A percentile compares a stretch with the other conserved stretches of the same genome.
These are phyloP conservation scores for Molossus molossus DNA, from an alignment of 2,797 vertebrate species.

Conservation along the genomic window DNA sequence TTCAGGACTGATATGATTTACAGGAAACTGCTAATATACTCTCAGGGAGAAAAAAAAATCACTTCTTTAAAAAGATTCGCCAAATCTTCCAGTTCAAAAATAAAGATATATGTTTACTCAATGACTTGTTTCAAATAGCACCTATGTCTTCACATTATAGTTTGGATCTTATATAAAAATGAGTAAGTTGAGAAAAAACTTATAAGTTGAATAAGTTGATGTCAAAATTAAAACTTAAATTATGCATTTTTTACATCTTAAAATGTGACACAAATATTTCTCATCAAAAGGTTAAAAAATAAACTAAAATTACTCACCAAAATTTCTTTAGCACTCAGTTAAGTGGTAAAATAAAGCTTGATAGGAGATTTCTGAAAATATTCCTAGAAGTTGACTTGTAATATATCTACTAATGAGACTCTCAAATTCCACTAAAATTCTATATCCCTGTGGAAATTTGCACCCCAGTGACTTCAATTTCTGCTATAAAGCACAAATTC, in stretches of 20 bases:
- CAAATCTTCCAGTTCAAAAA: constrained; percentile 10
- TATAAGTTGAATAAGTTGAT: not conserved
- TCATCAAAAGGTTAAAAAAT: constrained; percentile 57
- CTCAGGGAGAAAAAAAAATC: constrained; percentile 58
- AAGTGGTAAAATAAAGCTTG: constrained; percentile 29
- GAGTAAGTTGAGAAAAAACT: too few species aligned
- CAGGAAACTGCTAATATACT: not conserved
- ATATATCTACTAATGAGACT: not conserved
- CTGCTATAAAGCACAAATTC: constrained; percentile 93
- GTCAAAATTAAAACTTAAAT: constrained; percentile 58
- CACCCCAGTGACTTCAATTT: constrained; percentile 87
- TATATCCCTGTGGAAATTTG: not conserved
- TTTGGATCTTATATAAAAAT: constrained; percentile 20
- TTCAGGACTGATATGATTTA: constrained; percentile 5
- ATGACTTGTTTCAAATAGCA: constrained; percentile 27
- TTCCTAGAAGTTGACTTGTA: constrained; percentile 15
- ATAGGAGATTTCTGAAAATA: constrained; percentile 62
- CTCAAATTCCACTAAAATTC: constrained; percentile 33
- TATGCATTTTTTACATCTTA: not conserved
- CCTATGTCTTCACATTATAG: not conserved
- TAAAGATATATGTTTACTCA: not conserved
- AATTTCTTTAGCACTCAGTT: not conserved
- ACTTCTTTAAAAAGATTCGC: constrained; percentile 28
- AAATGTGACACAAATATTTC: not conserved
- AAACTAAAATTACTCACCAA: not conserved